These are phyloP conservation scores for Holothuria leucospilota DNA, from an alignment of 53 echinoderm and acorn worm species.

Conservation along the genomic window DNA sequence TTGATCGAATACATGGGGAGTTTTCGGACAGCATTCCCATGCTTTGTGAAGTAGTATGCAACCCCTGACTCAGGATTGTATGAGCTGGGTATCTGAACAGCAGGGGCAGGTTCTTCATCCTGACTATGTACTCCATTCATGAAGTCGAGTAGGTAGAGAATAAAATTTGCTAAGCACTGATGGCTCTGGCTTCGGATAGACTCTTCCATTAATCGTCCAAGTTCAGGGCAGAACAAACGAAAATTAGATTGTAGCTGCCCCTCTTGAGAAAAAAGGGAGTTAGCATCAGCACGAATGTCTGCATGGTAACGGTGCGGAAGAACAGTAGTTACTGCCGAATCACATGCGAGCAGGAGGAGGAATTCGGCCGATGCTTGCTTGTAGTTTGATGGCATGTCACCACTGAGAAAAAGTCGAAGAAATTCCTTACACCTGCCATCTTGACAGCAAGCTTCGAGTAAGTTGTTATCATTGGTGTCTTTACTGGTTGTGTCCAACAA, in stretches of 20 bases:
- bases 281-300: background rate
- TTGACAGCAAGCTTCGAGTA: background rate
- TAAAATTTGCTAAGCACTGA: slow-evolving; percentile 13
- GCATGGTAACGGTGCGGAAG: slow-evolving; percentile 18
- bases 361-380: slow-evolving; percentile 28
- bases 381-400: background rate
- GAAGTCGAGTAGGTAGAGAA: slow-evolving; percentile 26
- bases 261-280: background rate
- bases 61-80: slow-evolving; percentile 29
- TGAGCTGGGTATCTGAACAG: slow-evolving; percentile 9
- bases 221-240: slow-evolving; percentile 12
- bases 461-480: background rate
- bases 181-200: background rate
- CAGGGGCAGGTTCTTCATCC: slow-evolving; percentile 9
- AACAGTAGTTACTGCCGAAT: slow-evolving; percentile 14
- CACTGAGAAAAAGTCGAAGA: background rate
- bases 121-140: background rate
- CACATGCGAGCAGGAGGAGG: slow-evolving; percentile 13
- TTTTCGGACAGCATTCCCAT: background rate
- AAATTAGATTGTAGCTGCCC: background rate
- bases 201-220: slow-evolving; percentile 10
- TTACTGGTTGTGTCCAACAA: background rate
- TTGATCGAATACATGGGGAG: slow-evolving; percentile 2
- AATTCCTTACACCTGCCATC: slow-evolving; percentile 16
- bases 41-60: slow-evolving; percentile 23